These are phyloP conservation scores for Elanus axillaris DNA, from an alignment of 2,113 vertebrate genomes.

Conservation along the genomic window DNA sequence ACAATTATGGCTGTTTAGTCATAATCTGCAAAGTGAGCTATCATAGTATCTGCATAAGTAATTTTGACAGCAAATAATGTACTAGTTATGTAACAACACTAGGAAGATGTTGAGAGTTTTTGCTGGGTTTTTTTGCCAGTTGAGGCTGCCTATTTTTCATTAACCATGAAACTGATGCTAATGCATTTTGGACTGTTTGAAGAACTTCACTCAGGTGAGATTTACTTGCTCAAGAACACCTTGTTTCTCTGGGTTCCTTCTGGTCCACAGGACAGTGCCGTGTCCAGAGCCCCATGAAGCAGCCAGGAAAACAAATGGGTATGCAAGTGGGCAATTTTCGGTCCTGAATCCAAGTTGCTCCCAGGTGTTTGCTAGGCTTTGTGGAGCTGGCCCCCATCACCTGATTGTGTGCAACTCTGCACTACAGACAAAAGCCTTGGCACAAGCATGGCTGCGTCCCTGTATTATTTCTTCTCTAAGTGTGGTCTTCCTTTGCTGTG, in stretches of 20 bases:
- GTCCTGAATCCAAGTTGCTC: not conserved
- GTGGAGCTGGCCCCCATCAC: not conserved
- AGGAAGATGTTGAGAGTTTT: not conserved
- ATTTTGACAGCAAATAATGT: not conserved
- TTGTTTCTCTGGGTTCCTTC: not conserved
- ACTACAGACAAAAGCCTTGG: not conserved
- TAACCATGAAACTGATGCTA: not conserved
- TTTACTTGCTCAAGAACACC: not conserved
- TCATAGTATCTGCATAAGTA: not conserved
- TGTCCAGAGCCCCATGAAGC: not conserved
- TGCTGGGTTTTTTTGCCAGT: not conserved
- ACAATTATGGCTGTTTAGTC: not conserved
- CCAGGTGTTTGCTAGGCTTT: not conserved
- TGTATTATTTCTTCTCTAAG: not conserved
- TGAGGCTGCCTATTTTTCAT: not conserved
- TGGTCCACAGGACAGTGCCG: rapidly evolving
- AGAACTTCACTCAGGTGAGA: not conserved
- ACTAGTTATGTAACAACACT: not conserved
- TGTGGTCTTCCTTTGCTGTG: not conserved
- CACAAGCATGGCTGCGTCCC: not conserved
- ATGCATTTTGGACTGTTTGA: not conserved
- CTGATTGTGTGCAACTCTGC: not conserved
- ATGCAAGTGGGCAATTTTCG: not conserved
- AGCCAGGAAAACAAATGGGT: not conserved
- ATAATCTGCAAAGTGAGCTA: not conserved